Base-by-base conservation (phyloP, 2,888 invertebrate species). In the Drosophila fungiperda region DNA sequence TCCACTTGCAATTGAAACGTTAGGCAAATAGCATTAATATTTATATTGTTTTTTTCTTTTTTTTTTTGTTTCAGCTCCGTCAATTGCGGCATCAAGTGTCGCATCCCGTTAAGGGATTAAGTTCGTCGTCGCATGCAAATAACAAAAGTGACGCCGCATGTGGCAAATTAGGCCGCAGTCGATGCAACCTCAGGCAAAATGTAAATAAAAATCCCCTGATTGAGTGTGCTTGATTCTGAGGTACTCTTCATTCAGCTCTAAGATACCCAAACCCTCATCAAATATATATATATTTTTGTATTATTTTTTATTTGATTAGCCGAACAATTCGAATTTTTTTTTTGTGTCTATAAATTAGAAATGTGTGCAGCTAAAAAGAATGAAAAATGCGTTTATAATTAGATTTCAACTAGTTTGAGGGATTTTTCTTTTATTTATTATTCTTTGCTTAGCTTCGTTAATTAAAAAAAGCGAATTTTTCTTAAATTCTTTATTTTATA, bases 1-100 rank as follows among this genome's bases (percentile, higher is more conserved):
- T 69, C 76, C 73, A 63, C 66, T 59, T 67, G 63, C 71, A 79
- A 90, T 88, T 86, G 89, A 87, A 88, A 83, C 88, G 83, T 87
- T 90, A 74, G 68, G 86, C 89, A 90, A 90, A 87, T 82, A 86
- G 82, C 87, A 90, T 87, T 87, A 87, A 88, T 88, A 87, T 90
- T 88, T 90, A 88, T 90, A 88, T 80, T 82, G 72, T 74, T 76
- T 76, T 38, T 38, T 9, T 23, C n/a, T 35, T n/a, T 20, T 4
- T 36, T 2, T 8, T 15, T 15, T 60, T 60, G 62, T n/a, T 68
- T 52, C 63, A 53, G 60, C 61, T 53, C 57, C 77, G 61, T 83
- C 87, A 82, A 83, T 84, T 83, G 82, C 70, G 72, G 59, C 68
- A 61, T 84, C 61, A 76, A 82, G 85, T 83, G 84, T 63, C 68